Percentiles rank a stretch among this genome's conserved stretches.
Conservation (phyloP, 2,888 invertebrate genomes). For the Archips xylosteana region DNA sequence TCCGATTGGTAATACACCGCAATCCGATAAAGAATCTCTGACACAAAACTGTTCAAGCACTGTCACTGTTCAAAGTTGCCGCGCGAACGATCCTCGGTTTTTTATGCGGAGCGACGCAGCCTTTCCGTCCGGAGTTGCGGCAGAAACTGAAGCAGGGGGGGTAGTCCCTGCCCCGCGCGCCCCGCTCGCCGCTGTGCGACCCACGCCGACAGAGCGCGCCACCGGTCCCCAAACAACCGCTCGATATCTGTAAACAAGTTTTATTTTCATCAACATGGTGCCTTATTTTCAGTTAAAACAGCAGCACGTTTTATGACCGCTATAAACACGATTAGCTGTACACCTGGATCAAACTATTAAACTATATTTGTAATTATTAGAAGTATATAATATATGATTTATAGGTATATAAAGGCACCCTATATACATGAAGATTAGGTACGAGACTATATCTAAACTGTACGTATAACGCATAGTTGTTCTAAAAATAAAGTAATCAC, state of each 20-base stretch:
- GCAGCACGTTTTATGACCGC: conserved; percentile 8
- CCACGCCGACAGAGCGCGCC: conserved; percentile 79
- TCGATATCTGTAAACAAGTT: conserved; percentile 84
- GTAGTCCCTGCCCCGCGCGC: conserved; percentile 74
- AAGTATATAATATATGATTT: conserved; percentile 28
- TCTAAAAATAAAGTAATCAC: conserved; percentile 19
- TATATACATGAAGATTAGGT: conserved; percentile 15
- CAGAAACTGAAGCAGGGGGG: conserved; percentile 79
- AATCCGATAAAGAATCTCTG: conserved; percentile 76
- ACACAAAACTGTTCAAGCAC: conserved; percentile 65
- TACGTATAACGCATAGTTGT: neutral
- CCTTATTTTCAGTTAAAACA: conserved; percentile 58
- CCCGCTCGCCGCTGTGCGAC: conserved; percentile 61
- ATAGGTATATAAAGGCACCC: neutral
- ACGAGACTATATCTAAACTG: neutral
- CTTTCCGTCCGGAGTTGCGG: conserved; percentile 59
- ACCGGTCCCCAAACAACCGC: conserved; percentile 75
- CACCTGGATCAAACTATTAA: neutral
- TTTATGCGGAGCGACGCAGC: conserved; percentile 63
- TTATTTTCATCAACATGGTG: conserved; percentile 72
- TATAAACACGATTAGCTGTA: conserved; percentile 10
- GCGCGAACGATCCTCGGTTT: conserved; percentile 72
- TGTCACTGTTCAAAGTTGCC: conserved; percentile 81
- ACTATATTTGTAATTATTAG: conserved; percentile 9
- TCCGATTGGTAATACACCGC: conserved; percentile 78